Evolutionary conservation across 2,113 vertebrate genomes (phyloP), one percentile per base, ranked within the genome.

Genomic region (Dromas ardeola): DNA sequence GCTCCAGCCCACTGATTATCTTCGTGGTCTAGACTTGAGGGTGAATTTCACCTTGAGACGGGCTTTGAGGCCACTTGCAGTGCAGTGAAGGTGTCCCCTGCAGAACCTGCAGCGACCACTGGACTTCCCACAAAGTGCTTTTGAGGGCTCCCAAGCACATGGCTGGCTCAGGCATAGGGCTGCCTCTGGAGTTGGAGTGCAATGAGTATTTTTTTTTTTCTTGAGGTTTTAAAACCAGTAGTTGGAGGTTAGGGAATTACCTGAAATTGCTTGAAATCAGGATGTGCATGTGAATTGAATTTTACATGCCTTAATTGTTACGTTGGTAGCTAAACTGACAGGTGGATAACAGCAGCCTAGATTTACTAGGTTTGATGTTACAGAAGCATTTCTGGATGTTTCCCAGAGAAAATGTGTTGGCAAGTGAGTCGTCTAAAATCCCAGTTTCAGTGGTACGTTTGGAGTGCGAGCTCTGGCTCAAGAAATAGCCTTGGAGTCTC

Each of bases 321-420:
- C 0, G 0, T 34, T 63, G 34, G 49, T 17, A 78, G 59, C 73
- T 62, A 20, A 87, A 20, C 32, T 47, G 73, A 10, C 65, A 66
- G 36, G 36, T 45, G 36, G 32, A 6, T 62, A 50, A 40, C 61
- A 72, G 85, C 85, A 87, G 45, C 78, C 34, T 32, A 14, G n/a
- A 22, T 50, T 45, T 36, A 62, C 32, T 19, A 7, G 27, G 26
- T 12, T 43, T 43, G 45, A 53, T 65, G 30, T 47, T 52, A 30
- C 59, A 73, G 74, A 65, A 92, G 55, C 20, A 36, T 92, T 92
- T 93, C 59, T 90, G 78, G 69, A 61, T 61, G 55, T 77, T 92
- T 92, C 85, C 59, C 19, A 27, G 36, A 47, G 42, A 82, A 89
- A 87, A 56, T 3, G 12, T 16, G 19, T 15, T 10, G 26, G 18